phyloP scores from a whole-genome alignment of 2,113 vertebrate genomes.

The Datnioides undecimradiatus region DNA sequence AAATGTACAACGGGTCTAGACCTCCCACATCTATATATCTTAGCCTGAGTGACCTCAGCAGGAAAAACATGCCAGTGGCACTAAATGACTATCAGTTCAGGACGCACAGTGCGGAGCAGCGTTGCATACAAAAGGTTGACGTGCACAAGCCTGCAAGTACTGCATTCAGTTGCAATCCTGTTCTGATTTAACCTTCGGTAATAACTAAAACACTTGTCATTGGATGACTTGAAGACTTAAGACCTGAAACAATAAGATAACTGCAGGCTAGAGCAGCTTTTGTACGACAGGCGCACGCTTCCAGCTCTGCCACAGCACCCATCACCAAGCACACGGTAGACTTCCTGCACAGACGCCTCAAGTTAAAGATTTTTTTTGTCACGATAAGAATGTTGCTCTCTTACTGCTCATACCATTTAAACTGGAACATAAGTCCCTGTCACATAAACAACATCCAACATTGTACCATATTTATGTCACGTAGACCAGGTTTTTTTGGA shows the following conservation, averaged over 20 bases:
- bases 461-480: neutral
- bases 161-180: conserved; percentile 28
- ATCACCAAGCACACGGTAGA: neutral
- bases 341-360: neutral
- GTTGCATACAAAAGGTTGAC: neutral
- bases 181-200: neutral
- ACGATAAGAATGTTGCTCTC: neutral
- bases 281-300: neutral
- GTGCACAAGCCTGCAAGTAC: conserved; percentile 31
- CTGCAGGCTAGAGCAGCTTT: neutral
- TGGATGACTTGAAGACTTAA: conserved; percentile 14
- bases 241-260: neutral
- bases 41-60: neutral
- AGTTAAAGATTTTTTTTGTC: neutral
- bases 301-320: neutral
- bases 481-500: neutral
- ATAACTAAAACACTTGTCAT: conserved; percentile 22
- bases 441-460: neutral
- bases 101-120: neutral
- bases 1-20: neutral
- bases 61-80: conserved; percentile 19
- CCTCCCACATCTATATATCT: conserved; percentile 25
- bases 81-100: conserved; percentile 40
- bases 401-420: neutral
- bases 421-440: neutral